phyloP scores from a whole-genome alignment of 2,888 invertebrate genomes.

The Julus scandinavius region DNA sequence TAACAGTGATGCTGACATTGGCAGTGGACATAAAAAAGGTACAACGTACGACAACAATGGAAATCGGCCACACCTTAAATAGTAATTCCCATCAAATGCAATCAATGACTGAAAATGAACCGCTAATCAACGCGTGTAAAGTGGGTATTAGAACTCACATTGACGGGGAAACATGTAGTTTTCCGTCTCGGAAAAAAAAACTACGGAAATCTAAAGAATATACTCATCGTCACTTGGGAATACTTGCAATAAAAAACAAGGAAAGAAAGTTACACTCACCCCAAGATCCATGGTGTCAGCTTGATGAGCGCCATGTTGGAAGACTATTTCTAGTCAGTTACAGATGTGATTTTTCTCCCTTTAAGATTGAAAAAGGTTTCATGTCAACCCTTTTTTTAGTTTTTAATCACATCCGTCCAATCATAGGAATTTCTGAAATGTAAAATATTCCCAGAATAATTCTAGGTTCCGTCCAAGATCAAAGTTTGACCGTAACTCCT shows the following conservation, averaged over 20 bases:
- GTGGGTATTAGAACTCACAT: conserved; percentile 25
- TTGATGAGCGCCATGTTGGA: too few relatives aligned
- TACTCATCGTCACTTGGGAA: neutral
- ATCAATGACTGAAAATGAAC: conserved; percentile 10
- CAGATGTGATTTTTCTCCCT: too few relatives aligned
- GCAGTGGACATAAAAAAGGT: conserved; percentile 45
- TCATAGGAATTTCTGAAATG: too few relatives aligned
- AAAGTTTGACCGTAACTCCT: too few relatives aligned
- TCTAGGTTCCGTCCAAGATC: too few relatives aligned
- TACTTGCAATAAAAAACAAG: neutral
- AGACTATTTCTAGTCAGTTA: too few relatives aligned
- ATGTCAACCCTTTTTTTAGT: too few relatives aligned
- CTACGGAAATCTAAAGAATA: neutral
- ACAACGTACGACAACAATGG: conserved; percentile 36
- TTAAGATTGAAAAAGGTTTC: too few relatives aligned
- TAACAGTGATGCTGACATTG: conserved; percentile 4
- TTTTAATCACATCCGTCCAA: too few relatives aligned
- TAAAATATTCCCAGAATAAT: too few relatives aligned
- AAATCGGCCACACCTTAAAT: conserved; percentile 3
- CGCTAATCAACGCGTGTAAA: conserved; percentile 39
- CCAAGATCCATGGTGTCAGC: neutral
- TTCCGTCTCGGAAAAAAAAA: neutral
- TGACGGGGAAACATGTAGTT: neutral
- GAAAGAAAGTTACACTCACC: neutral
- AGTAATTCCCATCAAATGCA: conserved; percentile 21